Evolutionary conservation across 2,888 invertebrate species (phyloP).

Genomic region (Drosophila setosimentum): DNA sequence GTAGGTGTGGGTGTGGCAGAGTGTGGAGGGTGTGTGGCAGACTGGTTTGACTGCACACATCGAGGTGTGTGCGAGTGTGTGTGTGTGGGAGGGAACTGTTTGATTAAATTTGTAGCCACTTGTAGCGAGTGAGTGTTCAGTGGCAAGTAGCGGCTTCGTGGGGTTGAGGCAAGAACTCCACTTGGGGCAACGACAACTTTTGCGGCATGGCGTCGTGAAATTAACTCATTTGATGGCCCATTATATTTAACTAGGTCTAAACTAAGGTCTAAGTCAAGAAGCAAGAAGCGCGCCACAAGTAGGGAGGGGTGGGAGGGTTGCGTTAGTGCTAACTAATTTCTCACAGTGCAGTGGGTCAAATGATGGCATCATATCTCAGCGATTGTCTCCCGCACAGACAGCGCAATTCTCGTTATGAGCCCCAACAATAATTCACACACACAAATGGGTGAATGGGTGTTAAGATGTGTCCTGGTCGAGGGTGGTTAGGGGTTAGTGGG

Average conservation of each 20-base stretch:
- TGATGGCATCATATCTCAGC: conserved; percentile 50
- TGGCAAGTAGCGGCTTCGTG: not conserved
- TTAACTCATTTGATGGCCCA: conserved; percentile 74
- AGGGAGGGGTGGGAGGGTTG: not conserved
- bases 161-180: not conserved
- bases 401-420: conserved; percentile 69
- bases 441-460: conserved; percentile 12
- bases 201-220: conserved; percentile 58
- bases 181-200: conserved; percentile 7
- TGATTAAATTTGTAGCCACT: conserved; percentile 76
- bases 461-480: too few relatives aligned
- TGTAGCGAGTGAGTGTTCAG: conserved; percentile 27
- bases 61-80: conserved; percentile 13
- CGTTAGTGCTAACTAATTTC: conserved; percentile 42
- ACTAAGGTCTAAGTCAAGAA: conserved; percentile 1
- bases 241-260: conserved; percentile 48
- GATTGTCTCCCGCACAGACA: conserved; percentile 58
- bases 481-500: not conserved
- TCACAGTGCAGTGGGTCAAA: conserved; percentile 48
- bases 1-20: not conserved
- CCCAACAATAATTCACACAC: conserved; percentile 69
- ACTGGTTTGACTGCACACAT: conserved; percentile 1
- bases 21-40: not conserved
- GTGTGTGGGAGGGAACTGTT: conserved; percentile 42
- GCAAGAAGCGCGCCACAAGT: not conserved